Evolutionary conservation across 2,888 invertebrate genomes (phyloP), one percentile per base, ranked within the genome.

Genomic region (Oegoconia quadripuncta): DNA sequence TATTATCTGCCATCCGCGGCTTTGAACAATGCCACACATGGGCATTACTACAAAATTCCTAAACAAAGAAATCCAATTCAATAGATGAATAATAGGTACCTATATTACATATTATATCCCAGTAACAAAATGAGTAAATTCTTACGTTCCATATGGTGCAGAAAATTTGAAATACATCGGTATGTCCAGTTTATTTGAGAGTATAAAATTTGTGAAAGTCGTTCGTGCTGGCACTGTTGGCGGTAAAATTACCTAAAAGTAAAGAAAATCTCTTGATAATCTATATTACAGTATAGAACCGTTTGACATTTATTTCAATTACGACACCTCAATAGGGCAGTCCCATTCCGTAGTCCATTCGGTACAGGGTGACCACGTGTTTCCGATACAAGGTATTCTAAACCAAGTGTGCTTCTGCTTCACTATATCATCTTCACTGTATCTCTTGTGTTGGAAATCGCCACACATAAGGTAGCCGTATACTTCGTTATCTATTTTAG

Each of bases 1-100:
- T 52, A 88, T 73, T 17, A 88, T 83, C 47, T 86, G 81, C 84
- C 86, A 87, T 23, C 82, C 83, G 3, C 81, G 67, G 13, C 79
- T 66, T 46, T 62, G 72, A 12, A 87, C 74, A 1, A 81, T 69
- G 7, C 88, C 88, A 46, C 87, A 88, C 70, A 86, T 77, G 1
- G 88, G 88, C 59, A 86, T 50, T 3, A 80, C 56, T 5, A 73
- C 79, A 34, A 75, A 84, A 51, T 84, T 84, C 37, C 84, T 86
- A 41, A 31, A 53, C 42, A 37, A 37, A 17, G 3, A 3, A 7
- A 29, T 17, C 16, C 2, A 31, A 28, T 12, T 14, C 16, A 12
- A 29, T 7, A 2, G n/a, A n/a, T n/a, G n/a, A n/a, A n/a, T n/a
- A n/a, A n/a, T n/a, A n/a, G n/a, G n/a, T n/a, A n/a, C n/a, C n/a